Percentiles rank a stretch among this genome's conserved stretches.
These are phyloP conservation scores for Hippocampus comes DNA, from an alignment of 2,113 vertebrate species.

Conservation along the genomic window DNA sequence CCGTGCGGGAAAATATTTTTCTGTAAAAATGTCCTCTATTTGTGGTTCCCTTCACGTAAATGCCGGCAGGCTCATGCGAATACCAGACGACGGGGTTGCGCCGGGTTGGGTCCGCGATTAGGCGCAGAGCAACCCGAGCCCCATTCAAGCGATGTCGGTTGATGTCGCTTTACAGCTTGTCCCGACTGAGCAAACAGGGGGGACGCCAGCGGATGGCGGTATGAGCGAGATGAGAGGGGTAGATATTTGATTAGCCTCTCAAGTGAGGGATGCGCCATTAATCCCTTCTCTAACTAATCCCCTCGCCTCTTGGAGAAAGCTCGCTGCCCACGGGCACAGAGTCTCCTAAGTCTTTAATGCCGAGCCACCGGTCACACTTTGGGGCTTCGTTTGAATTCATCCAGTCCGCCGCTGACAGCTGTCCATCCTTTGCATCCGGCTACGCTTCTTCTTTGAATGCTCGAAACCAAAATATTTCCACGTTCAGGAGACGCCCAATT, in stretches of 20 bases:
- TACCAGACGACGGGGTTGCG: background rate
- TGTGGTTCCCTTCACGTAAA: background rate
- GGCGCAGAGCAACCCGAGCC: slow-evolving; percentile 10
- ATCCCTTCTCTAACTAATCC: slow-evolving; percentile 59
- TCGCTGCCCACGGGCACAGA: slow-evolving; percentile 33
- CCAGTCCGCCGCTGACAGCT: background rate
- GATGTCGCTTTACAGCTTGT: slow-evolving; percentile 38
- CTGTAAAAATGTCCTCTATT: background rate
- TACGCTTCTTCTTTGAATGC: too few species aligned
- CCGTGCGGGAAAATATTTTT: too few species aligned
- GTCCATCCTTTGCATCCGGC: background rate
- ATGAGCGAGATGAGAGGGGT: slow-evolving; percentile 40
- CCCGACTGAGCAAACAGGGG: slow-evolving; percentile 42
- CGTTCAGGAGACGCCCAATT: background rate
- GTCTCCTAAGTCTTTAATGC: slow-evolving; percentile 25
- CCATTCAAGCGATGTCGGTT: slow-evolving; percentile 36
- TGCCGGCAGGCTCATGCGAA: slow-evolving; percentile 8
- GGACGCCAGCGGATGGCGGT: slow-evolving; percentile 25
- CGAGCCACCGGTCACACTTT: slow-evolving; percentile 22
- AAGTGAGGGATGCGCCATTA: slow-evolving; percentile 52
- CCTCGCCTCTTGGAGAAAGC: slow-evolving; percentile 52
- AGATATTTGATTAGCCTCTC: slow-evolving; percentile 65
- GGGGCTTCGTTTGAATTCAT: slow-evolving; percentile 1
- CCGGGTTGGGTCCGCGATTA: slow-evolving; percentile 32
- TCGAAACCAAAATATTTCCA: background rate